Percentiles rank a stretch among this genome's conserved stretches.
phyloP scores from a whole-genome alignment of 1,140 invertebrate genomes.

The Drosophila novamexicana region DNA sequence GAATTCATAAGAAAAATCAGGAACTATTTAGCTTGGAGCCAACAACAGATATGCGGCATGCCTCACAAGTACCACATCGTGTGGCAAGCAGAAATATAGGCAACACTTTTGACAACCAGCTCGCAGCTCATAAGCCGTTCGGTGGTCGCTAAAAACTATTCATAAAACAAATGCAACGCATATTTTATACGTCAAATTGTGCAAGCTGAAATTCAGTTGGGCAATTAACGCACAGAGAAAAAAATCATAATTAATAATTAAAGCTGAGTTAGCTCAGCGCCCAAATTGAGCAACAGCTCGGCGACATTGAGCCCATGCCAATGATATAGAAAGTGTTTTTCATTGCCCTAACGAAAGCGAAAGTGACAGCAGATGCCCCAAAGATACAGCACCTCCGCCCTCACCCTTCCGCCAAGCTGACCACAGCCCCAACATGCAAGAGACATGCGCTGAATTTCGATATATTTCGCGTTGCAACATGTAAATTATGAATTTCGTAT shows the following conservation, averaged over 20 bases:
- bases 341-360: constrained; percentile 66
- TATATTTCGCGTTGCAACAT: constrained; percentile 33
- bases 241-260: constrained; percentile 67
- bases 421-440: constrained; percentile 15
- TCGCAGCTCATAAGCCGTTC: constrained; percentile 39
- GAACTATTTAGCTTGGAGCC: too few relatives aligned
- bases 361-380: constrained; percentile 53
- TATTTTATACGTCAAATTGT: constrained; percentile 64
- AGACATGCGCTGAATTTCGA: constrained; percentile 68
- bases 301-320: constrained; percentile 38
- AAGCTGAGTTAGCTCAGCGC: constrained; percentile 13
- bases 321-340: constrained; percentile 72
- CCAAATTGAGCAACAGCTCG: constrained; percentile 38
- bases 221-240: constrained; percentile 51
- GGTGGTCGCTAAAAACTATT: constrained; percentile 45
- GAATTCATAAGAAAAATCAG: too few relatives aligned
- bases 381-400: neutral
- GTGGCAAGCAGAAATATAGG: constrained; percentile 27
- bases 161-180: constrained; percentile 43
- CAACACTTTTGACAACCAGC: constrained; percentile 21
- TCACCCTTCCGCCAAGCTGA: neutral
- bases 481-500: constrained; percentile 73
- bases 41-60: too few relatives aligned
- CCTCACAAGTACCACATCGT: neutral
- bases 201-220: constrained; percentile 16